Conservation (phyloP, 1,140 invertebrate species). For the Drosophila rhopaloa region DNA sequence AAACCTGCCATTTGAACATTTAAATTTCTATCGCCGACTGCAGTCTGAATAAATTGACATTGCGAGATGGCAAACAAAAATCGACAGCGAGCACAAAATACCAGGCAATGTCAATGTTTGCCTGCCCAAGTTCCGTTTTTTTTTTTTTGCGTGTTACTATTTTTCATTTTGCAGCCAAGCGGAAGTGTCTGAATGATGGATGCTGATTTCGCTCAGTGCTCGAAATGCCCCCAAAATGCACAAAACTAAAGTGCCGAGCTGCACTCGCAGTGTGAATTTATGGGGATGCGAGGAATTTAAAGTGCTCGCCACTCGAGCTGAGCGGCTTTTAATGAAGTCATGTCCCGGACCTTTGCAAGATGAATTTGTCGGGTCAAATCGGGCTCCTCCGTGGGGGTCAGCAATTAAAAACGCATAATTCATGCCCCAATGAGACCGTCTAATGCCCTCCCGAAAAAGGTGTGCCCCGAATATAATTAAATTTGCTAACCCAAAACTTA, state of each 20-base stretch:
- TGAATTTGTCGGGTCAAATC: slow-evolving; percentile 61
- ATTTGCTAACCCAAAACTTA: slow-evolving; percentile 71
- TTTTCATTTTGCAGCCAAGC: slow-evolving; percentile 4
- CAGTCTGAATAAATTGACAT: slow-evolving; percentile 43
- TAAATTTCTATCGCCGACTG: slow-evolving; percentile 43
- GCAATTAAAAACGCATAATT: slow-evolving; percentile 81
- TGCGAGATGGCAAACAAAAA: slow-evolving; percentile 19
- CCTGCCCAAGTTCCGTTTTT: not conserved
- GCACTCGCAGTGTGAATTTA: slow-evolving; percentile 25
- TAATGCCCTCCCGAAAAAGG: slow-evolving; percentile 22
- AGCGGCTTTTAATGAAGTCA: slow-evolving; percentile 61
- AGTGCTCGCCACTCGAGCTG: slow-evolving; percentile 42
- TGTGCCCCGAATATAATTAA: slow-evolving; percentile 63
- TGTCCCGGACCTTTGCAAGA: slow-evolving; percentile 46
- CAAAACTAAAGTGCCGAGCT: slow-evolving; percentile 16
- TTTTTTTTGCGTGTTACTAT: not conserved
- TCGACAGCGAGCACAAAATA: slow-evolving; percentile 17
- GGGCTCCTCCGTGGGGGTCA: slow-evolving; percentile 42
- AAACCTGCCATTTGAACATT: slow-evolving; percentile 44
- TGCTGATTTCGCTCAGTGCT: slow-evolving; percentile 26
- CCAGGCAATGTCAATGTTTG: slow-evolving; percentile 44
- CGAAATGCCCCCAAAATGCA: slow-evolving; percentile 4
- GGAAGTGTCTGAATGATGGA: slow-evolving; percentile 30
- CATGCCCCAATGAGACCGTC: slow-evolving; percentile 51
- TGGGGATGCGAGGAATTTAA: slow-evolving; percentile 32